Base-by-base conservation (phyloP, 2,797 vertebrate genomes). In the Toxotes lorentzi region DNA sequence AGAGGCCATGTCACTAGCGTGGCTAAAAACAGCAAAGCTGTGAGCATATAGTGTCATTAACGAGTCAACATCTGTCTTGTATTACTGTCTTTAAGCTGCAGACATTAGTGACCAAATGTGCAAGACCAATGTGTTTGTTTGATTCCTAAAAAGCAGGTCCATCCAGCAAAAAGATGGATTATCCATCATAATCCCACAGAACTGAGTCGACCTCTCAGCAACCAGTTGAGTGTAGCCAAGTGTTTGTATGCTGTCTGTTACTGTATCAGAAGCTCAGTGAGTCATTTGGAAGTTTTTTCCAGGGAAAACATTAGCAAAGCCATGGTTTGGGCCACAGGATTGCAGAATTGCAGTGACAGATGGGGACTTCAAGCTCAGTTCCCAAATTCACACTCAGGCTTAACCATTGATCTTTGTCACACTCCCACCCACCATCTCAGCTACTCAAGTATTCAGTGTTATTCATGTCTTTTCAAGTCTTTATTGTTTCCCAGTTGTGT, bases 141-240 rank as follows among this genome's bases (percentile, higher is more conserved):
- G 21, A 59, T 65, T 81, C 61, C 51, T 76, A 50, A 43, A 82
- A 84, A 64, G 59, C 53, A n/a, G n/a, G 41, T 70, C 51, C 54
- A 70, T 81, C 41, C 4, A 73, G 34, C 1, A 10, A 45, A 73
- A 82, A 78, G 38, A 0, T 71, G 64, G 77, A 84, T 86, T 62
- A 77, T 82, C 70, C 62, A 61, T 56, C 48, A 34, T 84, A 82
- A 84, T 82, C 73, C 7, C 5, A 67, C 66, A 68, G 60, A 81
- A 60, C 2, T 51, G 47, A 83, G 41, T 81, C 71, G 35, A n/a
- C 17, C 16, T 70, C 48, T 77, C 23, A 1, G 7, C 61, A 65
- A 64, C 65, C 40, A 35, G 24, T 43, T 75, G 17, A 63, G 10
- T 66, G 48, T 62, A 47, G 23, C 34, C 23, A 62, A 34, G 57